Percentiles rank a stretch among this genome's conserved stretches.
Conservation (phyloP, 1,140 invertebrate species). For the Leguminivora glycinivorella region DNA sequence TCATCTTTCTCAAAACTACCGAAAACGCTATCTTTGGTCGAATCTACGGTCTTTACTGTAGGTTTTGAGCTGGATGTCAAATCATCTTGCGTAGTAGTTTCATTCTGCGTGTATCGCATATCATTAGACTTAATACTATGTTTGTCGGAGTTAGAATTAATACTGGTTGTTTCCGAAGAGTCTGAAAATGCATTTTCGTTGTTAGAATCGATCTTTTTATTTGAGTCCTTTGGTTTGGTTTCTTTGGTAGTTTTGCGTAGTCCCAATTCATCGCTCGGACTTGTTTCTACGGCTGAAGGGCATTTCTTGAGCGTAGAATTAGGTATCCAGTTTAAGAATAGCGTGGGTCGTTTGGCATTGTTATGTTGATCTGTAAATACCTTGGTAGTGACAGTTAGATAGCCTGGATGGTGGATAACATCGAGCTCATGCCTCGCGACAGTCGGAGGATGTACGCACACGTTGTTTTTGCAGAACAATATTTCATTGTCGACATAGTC, state of each 20-base stretch:
- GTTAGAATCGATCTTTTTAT: constrained; percentile 48
- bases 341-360: constrained; percentile 86
- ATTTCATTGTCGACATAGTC: constrained; percentile 90
- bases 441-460: constrained; percentile 96
- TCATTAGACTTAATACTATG: constrained; percentile 71
- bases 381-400: constrained; percentile 91
- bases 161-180: constrained; percentile 74
- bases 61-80: constrained; percentile 65
- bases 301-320: constrained; percentile 93
- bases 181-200: constrained; percentile 75
- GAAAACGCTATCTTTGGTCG: constrained; percentile 59
- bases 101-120: constrained; percentile 64
- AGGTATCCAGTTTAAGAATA: constrained; percentile 96
- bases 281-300: constrained; percentile 86
- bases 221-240: constrained; percentile 31
- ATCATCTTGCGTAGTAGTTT: constrained; percentile 65
- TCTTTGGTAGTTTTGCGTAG: constrained; percentile 40
- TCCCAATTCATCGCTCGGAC: constrained; percentile 63
- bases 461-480: constrained; percentile 95
- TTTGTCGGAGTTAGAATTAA: constrained; percentile 76
- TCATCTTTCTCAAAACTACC: constrained; percentile 65
- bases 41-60: constrained; percentile 67
- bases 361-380: constrained; percentile 86
- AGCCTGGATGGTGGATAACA: constrained; percentile 93
- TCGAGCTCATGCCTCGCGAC: constrained; percentile 88